These are phyloP conservation scores for Limnephilus lunatus DNA, from an alignment of 2,888 invertebrate genomes.

Conservation along the genomic window DNA sequence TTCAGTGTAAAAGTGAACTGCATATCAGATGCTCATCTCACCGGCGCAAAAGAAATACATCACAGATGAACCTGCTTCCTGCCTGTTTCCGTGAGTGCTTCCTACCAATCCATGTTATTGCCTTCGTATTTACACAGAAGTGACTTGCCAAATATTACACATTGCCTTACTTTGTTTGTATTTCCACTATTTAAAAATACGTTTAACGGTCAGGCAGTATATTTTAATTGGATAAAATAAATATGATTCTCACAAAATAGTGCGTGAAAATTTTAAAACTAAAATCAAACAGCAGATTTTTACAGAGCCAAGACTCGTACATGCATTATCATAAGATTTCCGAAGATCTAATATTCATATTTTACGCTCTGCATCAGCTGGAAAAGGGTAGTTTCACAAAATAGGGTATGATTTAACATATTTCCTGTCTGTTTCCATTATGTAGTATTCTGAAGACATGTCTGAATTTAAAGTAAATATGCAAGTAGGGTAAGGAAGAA, in stretches of 20 bases:
- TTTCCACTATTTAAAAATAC: too few species aligned
- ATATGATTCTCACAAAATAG: neutral
- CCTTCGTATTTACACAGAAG: too few species aligned
- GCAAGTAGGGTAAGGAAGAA: neutral
- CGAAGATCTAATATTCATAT: neutral
- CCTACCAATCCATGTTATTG: too few species aligned
- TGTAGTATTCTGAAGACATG: neutral
- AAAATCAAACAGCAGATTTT: neutral
- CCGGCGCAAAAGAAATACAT: too few species aligned
- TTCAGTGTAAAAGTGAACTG: too few species aligned
- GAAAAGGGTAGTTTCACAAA: neutral
- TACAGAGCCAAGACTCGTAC: neutral
- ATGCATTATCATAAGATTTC: neutral
- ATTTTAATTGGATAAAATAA: neutral
- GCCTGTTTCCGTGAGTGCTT: too few species aligned
- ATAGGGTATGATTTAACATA: neutral
- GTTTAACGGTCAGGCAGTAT: neutral
- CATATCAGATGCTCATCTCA: too few species aligned
- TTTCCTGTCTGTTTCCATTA: neutral
- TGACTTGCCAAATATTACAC: too few species aligned
- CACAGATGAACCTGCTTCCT: too few species aligned
- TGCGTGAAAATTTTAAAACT: neutral
- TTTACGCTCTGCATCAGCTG: neutral
- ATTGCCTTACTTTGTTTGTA: too few species aligned
- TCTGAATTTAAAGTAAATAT: slow-evolving; percentile 2